Evolutionary conservation across 2,797 vertebrate genomes (phyloP).

Genomic region (Carcharodon carcharias): DNA sequence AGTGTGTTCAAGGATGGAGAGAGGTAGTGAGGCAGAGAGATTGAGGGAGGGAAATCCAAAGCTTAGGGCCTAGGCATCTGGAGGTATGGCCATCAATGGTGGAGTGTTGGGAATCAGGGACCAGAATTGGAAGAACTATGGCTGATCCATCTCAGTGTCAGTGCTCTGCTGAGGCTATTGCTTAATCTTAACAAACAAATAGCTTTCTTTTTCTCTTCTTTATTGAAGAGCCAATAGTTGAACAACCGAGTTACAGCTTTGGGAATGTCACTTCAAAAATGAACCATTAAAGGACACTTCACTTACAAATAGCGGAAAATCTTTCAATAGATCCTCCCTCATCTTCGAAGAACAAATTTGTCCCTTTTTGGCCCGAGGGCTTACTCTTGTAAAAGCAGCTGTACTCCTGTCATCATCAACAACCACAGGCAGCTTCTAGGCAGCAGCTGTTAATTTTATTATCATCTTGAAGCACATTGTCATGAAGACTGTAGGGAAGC

Average conservation of each 20-base stretch:
- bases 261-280: background rate
- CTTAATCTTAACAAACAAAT: background rate
- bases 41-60: no score
- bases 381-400: background rate
- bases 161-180: background rate
- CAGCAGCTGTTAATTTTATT: conserved; percentile 33
- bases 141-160: background rate
- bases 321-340: background rate
- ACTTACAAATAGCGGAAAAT: background rate
- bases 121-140: background rate
- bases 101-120: no score
- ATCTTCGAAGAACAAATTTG: background rate
- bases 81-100: background rate
- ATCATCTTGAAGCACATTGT: background rate
- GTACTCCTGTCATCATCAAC: background rate
- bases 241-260: background rate
- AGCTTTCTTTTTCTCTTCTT: background rate
- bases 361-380: background rate
- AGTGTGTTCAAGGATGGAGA: no score
- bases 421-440: background rate
- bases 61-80: background rate
- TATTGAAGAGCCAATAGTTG: background rate
- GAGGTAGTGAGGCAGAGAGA: no score
- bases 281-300: background rate
- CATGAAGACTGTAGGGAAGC: conserved; percentile 26